phyloP scores from a whole-genome alignment of 2,888 invertebrate species.

The Linnaemya vulpina region DNA sequence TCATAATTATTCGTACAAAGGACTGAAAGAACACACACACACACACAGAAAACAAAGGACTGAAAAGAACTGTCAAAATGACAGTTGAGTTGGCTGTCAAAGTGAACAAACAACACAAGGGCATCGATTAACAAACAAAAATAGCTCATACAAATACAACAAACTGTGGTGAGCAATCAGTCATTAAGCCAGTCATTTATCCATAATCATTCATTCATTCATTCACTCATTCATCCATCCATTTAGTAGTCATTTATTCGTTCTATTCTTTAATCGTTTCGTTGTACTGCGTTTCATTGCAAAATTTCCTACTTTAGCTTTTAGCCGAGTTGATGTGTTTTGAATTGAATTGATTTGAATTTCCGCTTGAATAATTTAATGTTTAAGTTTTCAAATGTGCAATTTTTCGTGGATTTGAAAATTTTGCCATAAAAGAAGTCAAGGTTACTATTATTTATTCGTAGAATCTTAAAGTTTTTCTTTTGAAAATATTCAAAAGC shows the following conservation, averaged over 20 bases:
- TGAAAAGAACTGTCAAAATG: conserved; percentile 70
- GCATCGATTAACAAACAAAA: conserved; percentile 44
- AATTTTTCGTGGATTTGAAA: background rate
- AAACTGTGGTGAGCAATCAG: conserved; percentile 70
- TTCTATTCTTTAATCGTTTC: conserved; percentile 13
- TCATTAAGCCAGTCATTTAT: conserved; percentile 39
- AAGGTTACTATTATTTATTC: conserved; percentile 43
- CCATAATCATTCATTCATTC: conserved; percentile 22
- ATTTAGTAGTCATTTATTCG: conserved; percentile 1
- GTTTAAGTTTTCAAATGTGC: conserved; percentile 30
- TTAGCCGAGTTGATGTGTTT: conserved; percentile 60
- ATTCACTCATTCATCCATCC: conserved; percentile 15
- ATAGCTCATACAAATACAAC: conserved; percentile 20
- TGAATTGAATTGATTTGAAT: conserved; percentile 73
- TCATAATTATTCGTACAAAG: conserved; percentile 25
- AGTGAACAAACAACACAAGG: conserved; percentile 63
- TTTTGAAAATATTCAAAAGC: conserved; percentile 5
- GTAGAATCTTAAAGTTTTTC: background rate
- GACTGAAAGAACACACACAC: conserved; percentile 17
- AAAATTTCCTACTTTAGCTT: conserved; percentile 14
- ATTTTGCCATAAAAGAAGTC: conserved; percentile 16
- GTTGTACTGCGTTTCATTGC: background rate
- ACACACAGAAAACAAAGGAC: conserved; percentile 38
- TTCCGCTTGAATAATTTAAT: conserved; percentile 73
- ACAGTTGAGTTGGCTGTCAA: conserved; percentile 69